phyloP scores from a whole-genome alignment of 2,888 invertebrate species.

The Selenia dentaria region DNA sequence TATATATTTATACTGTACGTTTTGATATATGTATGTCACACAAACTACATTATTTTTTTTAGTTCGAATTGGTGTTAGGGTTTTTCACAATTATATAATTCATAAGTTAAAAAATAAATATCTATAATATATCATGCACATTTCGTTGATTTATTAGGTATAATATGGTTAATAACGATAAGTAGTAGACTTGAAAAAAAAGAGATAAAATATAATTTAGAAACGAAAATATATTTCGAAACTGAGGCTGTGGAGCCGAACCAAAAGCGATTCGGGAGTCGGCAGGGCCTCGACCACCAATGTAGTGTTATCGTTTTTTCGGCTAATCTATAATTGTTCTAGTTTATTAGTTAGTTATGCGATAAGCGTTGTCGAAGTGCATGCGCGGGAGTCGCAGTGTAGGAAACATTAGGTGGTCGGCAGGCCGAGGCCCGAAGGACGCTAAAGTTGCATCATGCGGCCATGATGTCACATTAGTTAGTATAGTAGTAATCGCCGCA shows the following conservation, averaged over 20 bases:
- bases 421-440: constrained; percentile 51
- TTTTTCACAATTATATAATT: constrained; percentile 12
- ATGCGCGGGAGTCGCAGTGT: constrained; percentile 1
- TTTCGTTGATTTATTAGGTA: constrained; percentile 38
- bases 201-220: constrained; percentile 66
- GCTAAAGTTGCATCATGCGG: constrained; percentile 78
- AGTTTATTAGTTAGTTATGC: constrained; percentile 14
- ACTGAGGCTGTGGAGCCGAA: constrained; percentile 75
- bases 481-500: constrained; percentile 64
- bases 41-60: constrained; percentile 12
- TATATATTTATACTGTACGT: constrained; percentile 40
- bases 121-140: constrained; percentile 35
- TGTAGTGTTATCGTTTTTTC: constrained; percentile 15
- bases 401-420: constrained; percentile 36
- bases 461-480: constrained; percentile 78
- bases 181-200: constrained; percentile 51
- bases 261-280: constrained; percentile 61
- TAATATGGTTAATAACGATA: constrained; percentile 44
- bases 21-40: too few relatives aligned
- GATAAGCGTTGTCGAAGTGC: constrained; percentile 16
- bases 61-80: constrained; percentile 15
- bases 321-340: constrained; percentile 25
- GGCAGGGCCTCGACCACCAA: constrained; percentile 38
- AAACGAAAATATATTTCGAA: constrained; percentile 60
- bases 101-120: constrained; percentile 22